Evolutionary conservation across 2,797 vertebrate genomes (phyloP), one percentile per base, ranked within the genome.

Genomic region (Molossus molossus): DNA sequence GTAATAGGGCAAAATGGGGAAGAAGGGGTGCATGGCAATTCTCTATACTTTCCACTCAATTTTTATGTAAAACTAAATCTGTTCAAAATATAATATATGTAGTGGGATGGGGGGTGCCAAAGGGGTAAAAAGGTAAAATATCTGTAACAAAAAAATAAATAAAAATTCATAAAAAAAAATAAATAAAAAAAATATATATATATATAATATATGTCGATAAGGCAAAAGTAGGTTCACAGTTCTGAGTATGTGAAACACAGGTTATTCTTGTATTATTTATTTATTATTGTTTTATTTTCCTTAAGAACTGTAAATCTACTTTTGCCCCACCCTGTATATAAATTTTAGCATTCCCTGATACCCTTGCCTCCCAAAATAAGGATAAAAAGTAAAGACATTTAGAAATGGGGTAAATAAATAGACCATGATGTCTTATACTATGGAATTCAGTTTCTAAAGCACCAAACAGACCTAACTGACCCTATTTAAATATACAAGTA

Each of bases 61-160:
- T 90, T 77, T 73, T 80, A 81, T 58, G 25, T 58, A 92, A 87
- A 87, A 9, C 7, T 95, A 82, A 87, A 90, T 60, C 15, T 86
- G 87, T 37, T 77, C 53, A 53, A 94, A 86, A 92, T 70, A 72
- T 72, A 76, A 79, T 23, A 79, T 57, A 58, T 15, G 13, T 20
- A 58, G n/a, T n/a, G n/a, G n/a, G n/a, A n/a, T n/a, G n/a, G n/a
- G n/a, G n/a, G n/a, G n/a, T n/a, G n/a, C n/a, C n/a, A n/a, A n/a
- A n/a, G n/a, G n/a, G n/a, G n/a, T n/a, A n/a, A n/a, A n/a, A n/a
- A n/a, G n/a, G n/a, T n/a, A n/a, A n/a, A n/a, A n/a, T n/a, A n/a
- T n/a, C n/a, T n/a, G n/a, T n/a, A n/a, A n/a, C n/a, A n/a, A n/a
- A n/a, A n/a, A n/a, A n/a, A n/a, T n/a, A n/a, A n/a, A n/a, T n/a